A percentile compares a stretch with the other conserved stretches of the same genome.
These are phyloP conservation scores for Carlito syrichta DNA, from an alignment of 2,113 vertebrate species.

Conservation along the genomic window DNA sequence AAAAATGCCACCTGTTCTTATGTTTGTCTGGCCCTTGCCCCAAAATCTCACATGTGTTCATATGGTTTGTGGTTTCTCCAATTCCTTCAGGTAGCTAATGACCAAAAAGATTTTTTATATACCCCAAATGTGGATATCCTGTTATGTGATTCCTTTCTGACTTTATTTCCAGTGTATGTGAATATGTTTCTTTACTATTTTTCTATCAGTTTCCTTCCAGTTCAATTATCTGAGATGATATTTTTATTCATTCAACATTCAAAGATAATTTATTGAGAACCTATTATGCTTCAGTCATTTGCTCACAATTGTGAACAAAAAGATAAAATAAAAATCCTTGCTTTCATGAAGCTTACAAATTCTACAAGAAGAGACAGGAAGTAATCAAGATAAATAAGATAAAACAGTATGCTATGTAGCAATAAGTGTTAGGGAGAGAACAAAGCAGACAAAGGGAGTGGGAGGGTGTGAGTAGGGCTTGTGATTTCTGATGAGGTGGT, in stretches of 20 bases:
- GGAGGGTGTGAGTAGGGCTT: not conserved
- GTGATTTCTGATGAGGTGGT: not conserved
- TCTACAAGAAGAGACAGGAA: not conserved
- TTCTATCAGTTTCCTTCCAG: not conserved
- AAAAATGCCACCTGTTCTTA: conserved; percentile 10
- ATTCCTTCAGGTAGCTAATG: not conserved
- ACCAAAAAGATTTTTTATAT: not conserved
- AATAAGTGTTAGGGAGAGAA: not conserved
- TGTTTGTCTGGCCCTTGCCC: not conserved
- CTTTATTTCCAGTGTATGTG: not conserved
- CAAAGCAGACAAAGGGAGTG: not conserved
- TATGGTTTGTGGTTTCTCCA: not conserved
- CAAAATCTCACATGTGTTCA: not conserved
- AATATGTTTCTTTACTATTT: not conserved
- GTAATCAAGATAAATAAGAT: not conserved
- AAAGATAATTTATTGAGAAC: not conserved
- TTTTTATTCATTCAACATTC: not conserved
- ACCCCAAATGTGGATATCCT: not conserved
- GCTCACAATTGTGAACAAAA: not conserved
- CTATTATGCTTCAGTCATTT: not conserved
- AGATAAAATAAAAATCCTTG: not conserved
- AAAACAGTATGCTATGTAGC: not conserved
- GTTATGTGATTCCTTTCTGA: not conserved
- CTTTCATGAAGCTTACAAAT: not conserved
- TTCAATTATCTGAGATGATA: not conserved